A percentile compares a stretch with the other conserved stretches of the same genome.
phyloP scores from a whole-genome alignment of 2,797 vertebrate species.

The Crocidura indochinensis region DNA sequence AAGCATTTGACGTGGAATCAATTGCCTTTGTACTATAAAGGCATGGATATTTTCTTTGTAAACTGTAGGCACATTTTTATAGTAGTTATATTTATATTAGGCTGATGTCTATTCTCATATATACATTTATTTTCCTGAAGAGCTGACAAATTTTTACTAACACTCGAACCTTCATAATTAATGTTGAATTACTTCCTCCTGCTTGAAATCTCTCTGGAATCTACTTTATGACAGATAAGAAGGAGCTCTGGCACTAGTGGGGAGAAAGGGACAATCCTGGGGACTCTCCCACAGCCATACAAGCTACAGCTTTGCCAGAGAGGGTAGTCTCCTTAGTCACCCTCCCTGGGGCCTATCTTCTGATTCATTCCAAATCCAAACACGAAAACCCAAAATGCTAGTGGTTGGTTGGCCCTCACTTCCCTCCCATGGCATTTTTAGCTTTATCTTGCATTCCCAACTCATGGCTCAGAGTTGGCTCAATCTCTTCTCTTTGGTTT shows the following conservation, averaged over 20 bases:
- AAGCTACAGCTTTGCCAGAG: neutral
- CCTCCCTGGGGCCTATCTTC: neutral
- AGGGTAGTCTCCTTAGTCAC: neutral
- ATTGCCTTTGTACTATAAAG: neutral
- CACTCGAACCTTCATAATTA: neutral
- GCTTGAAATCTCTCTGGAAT: neutral
- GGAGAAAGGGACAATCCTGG: neutral
- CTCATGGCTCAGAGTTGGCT: neutral
- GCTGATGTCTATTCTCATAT: neutral
- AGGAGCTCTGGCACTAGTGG: neutral
- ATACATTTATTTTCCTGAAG: neutral
- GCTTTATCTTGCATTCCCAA: neutral
- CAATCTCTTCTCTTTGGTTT: neutral
- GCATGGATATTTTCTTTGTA: conserved; percentile 2
- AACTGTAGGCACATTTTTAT: neutral
- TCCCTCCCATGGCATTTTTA: neutral
- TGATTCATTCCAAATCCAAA: neutral
- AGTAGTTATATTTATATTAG: conserved; percentile 6
- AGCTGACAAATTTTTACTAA: neutral
- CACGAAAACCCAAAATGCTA: neutral
- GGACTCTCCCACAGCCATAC: neutral
- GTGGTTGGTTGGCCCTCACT: neutral
- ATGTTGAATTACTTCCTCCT: conserved; percentile 32
- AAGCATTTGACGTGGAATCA: conserved; percentile 15
- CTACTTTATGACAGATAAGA: neutral